Conservation (phyloP, 64 coral and sea anemone species). For the Montipora capricornis region DNA sequence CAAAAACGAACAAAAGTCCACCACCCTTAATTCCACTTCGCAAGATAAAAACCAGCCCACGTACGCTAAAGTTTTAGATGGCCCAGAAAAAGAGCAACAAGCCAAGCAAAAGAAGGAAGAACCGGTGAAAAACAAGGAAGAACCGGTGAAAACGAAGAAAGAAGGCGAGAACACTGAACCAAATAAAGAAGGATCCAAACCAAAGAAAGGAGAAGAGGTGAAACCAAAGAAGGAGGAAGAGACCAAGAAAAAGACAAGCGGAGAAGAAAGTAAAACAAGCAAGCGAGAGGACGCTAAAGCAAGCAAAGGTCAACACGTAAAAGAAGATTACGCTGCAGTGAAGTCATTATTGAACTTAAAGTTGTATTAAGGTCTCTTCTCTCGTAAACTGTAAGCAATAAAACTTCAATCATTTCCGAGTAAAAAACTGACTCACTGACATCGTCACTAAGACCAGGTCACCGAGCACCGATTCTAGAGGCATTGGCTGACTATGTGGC, state of each 20-base stretch:
- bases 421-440: too few relatives aligned
- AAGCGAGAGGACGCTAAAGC: neutral
- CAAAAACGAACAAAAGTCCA: neutral
- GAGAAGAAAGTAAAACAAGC: neutral
- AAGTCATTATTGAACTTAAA: neutral
- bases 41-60: neutral
- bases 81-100: neutral
- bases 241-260: neutral
- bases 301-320: neutral
- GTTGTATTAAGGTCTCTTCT: neutral
- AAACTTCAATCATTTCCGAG: neutral
- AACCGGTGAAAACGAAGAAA: neutral
- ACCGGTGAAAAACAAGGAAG: neutral
- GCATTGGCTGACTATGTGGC: too few relatives aligned
- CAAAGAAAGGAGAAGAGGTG: neutral
- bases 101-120: neutral
- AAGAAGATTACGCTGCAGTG: neutral
- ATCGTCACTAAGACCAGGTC: too few relatives aligned
- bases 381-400: neutral
- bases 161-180: neutral
- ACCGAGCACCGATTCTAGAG: too few relatives aligned
- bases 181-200: neutral
- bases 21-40: neutral
- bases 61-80: neutral
- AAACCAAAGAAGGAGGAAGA: too few relatives aligned